Base-by-base conservation (phyloP, 2,888 invertebrate genomes). In the Parapristionchus giblindavisi region DNA sequence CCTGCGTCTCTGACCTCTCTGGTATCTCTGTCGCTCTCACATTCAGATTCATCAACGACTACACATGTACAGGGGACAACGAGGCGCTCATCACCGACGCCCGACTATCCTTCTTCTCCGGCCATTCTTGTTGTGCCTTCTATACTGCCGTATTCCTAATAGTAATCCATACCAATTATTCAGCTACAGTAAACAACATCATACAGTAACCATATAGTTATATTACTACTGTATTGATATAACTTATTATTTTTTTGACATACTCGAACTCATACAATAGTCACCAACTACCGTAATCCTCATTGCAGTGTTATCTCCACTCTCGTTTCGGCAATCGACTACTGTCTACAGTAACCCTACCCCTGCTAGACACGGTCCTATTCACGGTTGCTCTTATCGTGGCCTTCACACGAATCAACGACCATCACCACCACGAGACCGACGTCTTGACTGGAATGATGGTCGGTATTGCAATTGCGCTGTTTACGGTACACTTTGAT, bases 341-440 rank as follows among this genome's bases (percentile, higher is more conserved):
- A 1, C 54, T 72, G n/a, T 79, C 78, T 32, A 75, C 77, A n/a
- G 71, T 83, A 14, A 38, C 80, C 2, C 76, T 81, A 29, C 78
- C 81, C 0, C 65, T 81, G 0, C 8, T 78, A 4, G 52, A 66
- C 32, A 52, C 43, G n/a, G 14, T 48, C 14, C 36, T 70, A 0
- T 52, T 68, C 51, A 32, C 21, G n/a, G 51, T 34, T 6, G 52
- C 27, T 4, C 51, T 68, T 14, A 52, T 52, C 68, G 36, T 68
- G 8, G 32, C 34, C 52, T 81, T 76, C 43, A 93, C 94, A 1
- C 91, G 97, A 48, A 92, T 98, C 48, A 94, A 94, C 0, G 94
- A 98, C 90, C 95, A 97, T 91, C 96, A 96, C 89, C 97, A 97
- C 89, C 96, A 97, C 88, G 96, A 95, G 94, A 95, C 94, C 87